Evolutionary conservation across 2,797 vertebrate species (phyloP), one percentile per base, ranked within the genome.

Genomic region (Anniella stebbinsi): DNA sequence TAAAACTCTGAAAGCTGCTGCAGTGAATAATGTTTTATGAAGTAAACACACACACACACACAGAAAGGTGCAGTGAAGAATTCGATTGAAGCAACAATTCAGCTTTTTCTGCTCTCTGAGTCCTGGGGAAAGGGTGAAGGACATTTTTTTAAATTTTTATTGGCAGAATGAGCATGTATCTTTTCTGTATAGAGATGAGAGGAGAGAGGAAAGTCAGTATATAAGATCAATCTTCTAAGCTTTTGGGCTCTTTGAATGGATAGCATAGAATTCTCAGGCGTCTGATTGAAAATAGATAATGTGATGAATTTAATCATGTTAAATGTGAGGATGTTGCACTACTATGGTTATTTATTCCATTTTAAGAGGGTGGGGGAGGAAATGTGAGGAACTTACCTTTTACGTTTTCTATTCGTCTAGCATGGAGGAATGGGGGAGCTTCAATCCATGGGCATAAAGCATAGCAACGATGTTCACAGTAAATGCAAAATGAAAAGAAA

Each of bases 391-490:
- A 63, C 28, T 25, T 73, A 30, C 18, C 54, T 90, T 38, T 73
- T 75, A 86, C 81, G 57, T 51, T 23, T 28, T 48, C 38, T 28
- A 1, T 81, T 86, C 41, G 60, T 73, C 48, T 66, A n/a, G 45
- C 28, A 57, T 77, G 83, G 60, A 54, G 67, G 15, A 80, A 84
- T 41, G 77, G 28, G 23, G n/a, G n/a, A 57, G 15, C 66, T 51
- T 66, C 41, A 63, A 82, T 54, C 54, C 2, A 9, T 63, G 93
- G 86, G 87, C 76, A 87, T 75, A 91, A 81, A 72, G 89, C 92
- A 89, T 92, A 88, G 87, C 88, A 93, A 57, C 84, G 73, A 84
- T 41, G 4, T 93, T 93, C 92, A 93, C 93, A 91, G 41, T 41
- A 76, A 38, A 76, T 66, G 89, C 87, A 91, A 93, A 92, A 89